Conservation (phyloP, 2,113 vertebrate species). For the Oreochromis spilurus region DNA sequence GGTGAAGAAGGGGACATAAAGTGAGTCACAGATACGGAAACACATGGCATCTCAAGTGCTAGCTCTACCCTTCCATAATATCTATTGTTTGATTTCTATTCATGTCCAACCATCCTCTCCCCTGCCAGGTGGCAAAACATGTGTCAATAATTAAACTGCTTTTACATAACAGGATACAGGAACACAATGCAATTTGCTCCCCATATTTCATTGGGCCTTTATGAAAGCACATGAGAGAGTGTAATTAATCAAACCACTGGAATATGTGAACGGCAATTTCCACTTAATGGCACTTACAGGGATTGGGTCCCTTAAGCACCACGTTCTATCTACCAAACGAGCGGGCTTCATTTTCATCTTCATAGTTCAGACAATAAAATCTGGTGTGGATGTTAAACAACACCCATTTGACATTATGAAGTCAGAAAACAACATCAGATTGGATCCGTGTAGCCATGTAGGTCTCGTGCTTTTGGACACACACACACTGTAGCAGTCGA, state of each 20-base stretch:
- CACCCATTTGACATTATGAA: conserved; percentile 58
- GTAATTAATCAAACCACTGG: conserved; percentile 81
- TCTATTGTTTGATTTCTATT: conserved; percentile 67
- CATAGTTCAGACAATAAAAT: conserved; percentile 71
- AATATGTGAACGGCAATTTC: conserved; percentile 80
- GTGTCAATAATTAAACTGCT: conserved; percentile 79
- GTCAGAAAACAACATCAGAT: conserved; percentile 15
- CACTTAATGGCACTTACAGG: conserved; percentile 80
- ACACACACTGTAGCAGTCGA: not conserved
- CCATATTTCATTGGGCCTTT: conserved; percentile 77
- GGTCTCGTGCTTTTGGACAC: not conserved
- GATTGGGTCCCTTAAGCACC: conserved; percentile 79
- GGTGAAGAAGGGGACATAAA: conserved; percentile 38
- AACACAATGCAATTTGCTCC: conserved; percentile 76
- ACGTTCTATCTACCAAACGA: conserved; percentile 73
- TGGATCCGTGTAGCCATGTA: not conserved
- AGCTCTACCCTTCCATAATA: conserved; percentile 32
- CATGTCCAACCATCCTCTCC: conserved; percentile 62
- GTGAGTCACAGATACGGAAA: conserved; percentile 30
- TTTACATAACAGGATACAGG: conserved; percentile 77
- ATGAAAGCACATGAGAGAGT: conserved; percentile 75
- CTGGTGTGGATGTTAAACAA: conserved; percentile 70
- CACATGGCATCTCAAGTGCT: conserved; percentile 55
- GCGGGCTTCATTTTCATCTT: conserved; percentile 75
- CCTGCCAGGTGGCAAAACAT: conserved; percentile 77